phyloP scores from a whole-genome alignment of 2,797 vertebrate species.

The Falco novaeseelandiae region DNA sequence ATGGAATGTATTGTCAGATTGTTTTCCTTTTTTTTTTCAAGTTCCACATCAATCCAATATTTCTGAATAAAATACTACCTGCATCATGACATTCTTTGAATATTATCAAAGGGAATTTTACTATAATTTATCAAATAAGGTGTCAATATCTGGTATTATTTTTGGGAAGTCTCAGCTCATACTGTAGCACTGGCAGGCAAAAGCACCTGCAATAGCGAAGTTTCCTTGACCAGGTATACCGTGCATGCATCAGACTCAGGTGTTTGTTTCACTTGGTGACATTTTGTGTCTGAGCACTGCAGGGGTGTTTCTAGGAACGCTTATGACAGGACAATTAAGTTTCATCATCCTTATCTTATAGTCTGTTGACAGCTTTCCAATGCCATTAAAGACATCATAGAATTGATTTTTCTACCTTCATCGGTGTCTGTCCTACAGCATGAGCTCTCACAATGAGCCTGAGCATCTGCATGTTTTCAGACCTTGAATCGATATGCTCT shows the following conservation, averaged over 20 bases:
- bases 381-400: not conserved
- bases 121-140: not conserved
- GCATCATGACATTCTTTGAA: not conserved
- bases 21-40: not conserved
- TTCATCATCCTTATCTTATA: not conserved
- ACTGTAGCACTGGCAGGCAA: not conserved
- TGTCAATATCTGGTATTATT: not conserved
- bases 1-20: not conserved
- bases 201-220: not conserved
- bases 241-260: not conserved
- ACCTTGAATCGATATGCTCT: not conserved
- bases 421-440: not conserved
- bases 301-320: not conserved
- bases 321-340: not conserved
- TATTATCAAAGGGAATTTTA: not conserved
- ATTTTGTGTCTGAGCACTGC: not conserved
- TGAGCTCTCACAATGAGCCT: slow-evolving; percentile 23
- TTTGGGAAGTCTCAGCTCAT: not conserved
- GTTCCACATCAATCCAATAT: not conserved
- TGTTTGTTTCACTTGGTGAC: not conserved
- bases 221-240: not conserved
- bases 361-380: slow-evolving; percentile 17
- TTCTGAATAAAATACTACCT: not conserved
- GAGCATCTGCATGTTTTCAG: not conserved
- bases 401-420: slow-evolving; percentile 47